Conservation (phyloP, 2,888 invertebrate species). For the Neocrepidodera transversa region DNA sequence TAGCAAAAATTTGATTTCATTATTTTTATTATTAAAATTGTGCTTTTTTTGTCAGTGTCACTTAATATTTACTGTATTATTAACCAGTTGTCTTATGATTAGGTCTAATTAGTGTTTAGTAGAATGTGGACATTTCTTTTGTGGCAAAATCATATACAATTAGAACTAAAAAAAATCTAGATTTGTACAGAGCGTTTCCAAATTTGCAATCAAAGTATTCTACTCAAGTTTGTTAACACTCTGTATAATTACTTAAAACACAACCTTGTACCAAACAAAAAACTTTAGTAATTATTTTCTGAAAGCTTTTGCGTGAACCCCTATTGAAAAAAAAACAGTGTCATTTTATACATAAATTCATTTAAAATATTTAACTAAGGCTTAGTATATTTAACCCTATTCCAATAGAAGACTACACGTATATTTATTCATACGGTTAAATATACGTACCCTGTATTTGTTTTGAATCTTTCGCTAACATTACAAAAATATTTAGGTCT, state of each 20-base stretch:
- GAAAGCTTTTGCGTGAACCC: background rate
- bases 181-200: no score
- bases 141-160: background rate
- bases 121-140: background rate
- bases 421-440: conserved; percentile 1
- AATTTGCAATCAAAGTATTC: no score
- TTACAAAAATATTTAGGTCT: conserved; percentile 49
- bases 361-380: background rate
- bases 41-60: conserved; percentile 13
- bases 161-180: background rate
- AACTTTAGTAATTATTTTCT: no score
- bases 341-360: background rate
- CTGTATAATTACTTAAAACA: no score
- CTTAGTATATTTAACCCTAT: conserved; percentile 17
- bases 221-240: no score
- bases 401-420: background rate
- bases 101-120: background rate
- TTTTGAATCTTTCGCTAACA: conserved; percentile 42
- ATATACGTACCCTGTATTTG: conserved; percentile 24
- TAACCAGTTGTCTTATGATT: background rate
- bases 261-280: no score
- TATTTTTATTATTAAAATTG: conserved; percentile 29
- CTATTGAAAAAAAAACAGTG: background rate
- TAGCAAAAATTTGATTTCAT: conserved; percentile 20
- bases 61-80: conserved; percentile 1